These are phyloP conservation scores for Tympanoctomys barrerae DNA, from an alignment of 2,797 vertebrate species.

Conservation along the genomic window DNA sequence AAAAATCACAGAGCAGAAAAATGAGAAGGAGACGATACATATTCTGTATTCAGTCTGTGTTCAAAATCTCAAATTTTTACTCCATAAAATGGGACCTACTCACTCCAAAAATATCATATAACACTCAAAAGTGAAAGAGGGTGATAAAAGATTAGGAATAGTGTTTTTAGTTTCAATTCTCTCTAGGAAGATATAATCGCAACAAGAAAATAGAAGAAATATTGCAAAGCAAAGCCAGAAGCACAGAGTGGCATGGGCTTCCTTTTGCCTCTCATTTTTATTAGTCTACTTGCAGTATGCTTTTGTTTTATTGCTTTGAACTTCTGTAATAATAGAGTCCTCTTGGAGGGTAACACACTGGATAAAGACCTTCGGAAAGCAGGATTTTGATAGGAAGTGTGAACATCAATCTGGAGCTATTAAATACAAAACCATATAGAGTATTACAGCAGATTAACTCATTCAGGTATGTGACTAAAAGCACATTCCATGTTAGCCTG, in stretches of 20 bases:
- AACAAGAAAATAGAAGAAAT: background rate
- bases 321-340: background rate
- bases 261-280: background rate
- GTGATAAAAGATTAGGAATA: background rate
- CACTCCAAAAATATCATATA: background rate
- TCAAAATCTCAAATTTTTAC: background rate
- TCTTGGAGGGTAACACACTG: background rate
- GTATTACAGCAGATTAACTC: background rate
- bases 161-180: background rate
- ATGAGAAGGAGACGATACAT: background rate
- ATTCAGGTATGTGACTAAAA: background rate
- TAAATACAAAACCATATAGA: background rate
- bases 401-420: background rate
- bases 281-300: background rate
- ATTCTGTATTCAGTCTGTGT: background rate
- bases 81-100: background rate
- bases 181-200: background rate
- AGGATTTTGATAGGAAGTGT: background rate
- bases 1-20: background rate
- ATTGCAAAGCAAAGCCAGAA: background rate
- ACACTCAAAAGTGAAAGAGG: background rate
- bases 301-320: background rate
- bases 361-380: background rate
- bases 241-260: background rate
- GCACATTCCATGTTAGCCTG: background rate